These are phyloP conservation scores for Notodonta dromedarius DNA, from an alignment of 2,888 invertebrate species.

Conservation along the genomic window DNA sequence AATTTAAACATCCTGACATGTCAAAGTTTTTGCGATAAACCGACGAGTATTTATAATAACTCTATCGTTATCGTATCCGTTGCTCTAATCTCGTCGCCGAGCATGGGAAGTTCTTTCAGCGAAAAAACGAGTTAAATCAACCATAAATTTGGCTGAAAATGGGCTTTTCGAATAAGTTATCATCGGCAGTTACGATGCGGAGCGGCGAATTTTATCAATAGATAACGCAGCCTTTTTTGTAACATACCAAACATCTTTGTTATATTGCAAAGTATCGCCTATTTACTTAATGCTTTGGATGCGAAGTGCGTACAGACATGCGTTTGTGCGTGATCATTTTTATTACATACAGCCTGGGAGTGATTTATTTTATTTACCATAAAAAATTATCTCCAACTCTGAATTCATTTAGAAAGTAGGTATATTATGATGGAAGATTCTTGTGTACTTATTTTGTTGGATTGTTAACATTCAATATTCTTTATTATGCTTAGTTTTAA, in stretches of 20 bases:
- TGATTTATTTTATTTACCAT: not conserved
- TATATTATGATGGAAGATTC: too few species aligned
- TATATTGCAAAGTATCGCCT: constrained; percentile 27
- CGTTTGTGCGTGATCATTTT: not conserved
- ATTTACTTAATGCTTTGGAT: constrained; percentile 17
- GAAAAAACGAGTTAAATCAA: constrained; percentile 74
- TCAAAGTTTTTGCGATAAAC: too few species aligned
- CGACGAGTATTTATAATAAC: too few species aligned
- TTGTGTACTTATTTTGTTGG: too few species aligned
- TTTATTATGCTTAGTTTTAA: too few species aligned
- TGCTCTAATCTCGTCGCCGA: constrained; percentile 49
- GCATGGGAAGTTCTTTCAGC: constrained; percentile 60
- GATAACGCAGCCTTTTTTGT: constrained; percentile 54
- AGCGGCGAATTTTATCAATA: constrained; percentile 66
- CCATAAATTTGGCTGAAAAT: constrained; percentile 72
- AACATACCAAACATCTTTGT: constrained; percentile 43
- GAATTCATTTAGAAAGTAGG: not conserved
- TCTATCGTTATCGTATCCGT: constrained; percentile 28
- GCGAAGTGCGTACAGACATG: constrained; percentile 2
- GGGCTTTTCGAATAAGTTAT: constrained; percentile 75
- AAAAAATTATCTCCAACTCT: not conserved
- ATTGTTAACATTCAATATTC: too few species aligned
- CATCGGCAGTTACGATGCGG: constrained; percentile 69
- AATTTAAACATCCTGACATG: too few species aligned
- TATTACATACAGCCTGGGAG: not conserved